Conservation (phyloP, 2,797 vertebrate genomes). For the Gymnocypris eckloni region DNA sequence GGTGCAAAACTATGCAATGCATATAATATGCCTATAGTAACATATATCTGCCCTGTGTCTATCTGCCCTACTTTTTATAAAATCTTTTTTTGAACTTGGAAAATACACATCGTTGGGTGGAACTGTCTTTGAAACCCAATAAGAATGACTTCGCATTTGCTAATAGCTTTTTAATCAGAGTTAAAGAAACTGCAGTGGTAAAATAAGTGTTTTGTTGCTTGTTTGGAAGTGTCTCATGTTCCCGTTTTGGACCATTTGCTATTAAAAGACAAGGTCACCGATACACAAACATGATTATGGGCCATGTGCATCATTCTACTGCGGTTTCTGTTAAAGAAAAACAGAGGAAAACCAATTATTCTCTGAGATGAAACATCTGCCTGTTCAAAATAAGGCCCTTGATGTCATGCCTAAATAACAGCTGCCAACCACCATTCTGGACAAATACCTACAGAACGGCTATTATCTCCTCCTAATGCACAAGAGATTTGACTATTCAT, state of each 20-base stretch:
- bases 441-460: conserved; percentile 33
- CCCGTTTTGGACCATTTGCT: conserved; percentile 52
- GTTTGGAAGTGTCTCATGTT: conserved; percentile 56
- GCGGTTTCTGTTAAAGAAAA: conserved; percentile 70
- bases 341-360: conserved; percentile 56
- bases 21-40: not conserved
- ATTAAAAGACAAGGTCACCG: conserved; percentile 66
- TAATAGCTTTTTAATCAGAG: not conserved
- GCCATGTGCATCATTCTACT: conserved; percentile 68
- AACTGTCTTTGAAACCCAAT: conserved; percentile 3
- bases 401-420: conserved; percentile 73
- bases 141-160: conserved; percentile 23
- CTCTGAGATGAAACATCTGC: conserved; percentile 48
- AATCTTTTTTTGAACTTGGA: not conserved
- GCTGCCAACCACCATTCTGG: conserved; percentile 67
- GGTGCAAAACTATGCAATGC: not conserved
- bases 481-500: conserved; percentile 16
- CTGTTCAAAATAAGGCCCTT: conserved; percentile 61
- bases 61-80: not conserved
- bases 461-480: conserved; percentile 25
- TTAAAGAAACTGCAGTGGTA: not conserved
- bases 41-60: not conserved
- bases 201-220: conserved; percentile 66
- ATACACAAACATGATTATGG: conserved; percentile 68
- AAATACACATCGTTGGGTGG: not conserved